Percentiles rank a stretch among this genome's conserved stretches.
Conservation (phyloP, 2,888 invertebrate species). For the Synanthedon formicaeformis region DNA sequence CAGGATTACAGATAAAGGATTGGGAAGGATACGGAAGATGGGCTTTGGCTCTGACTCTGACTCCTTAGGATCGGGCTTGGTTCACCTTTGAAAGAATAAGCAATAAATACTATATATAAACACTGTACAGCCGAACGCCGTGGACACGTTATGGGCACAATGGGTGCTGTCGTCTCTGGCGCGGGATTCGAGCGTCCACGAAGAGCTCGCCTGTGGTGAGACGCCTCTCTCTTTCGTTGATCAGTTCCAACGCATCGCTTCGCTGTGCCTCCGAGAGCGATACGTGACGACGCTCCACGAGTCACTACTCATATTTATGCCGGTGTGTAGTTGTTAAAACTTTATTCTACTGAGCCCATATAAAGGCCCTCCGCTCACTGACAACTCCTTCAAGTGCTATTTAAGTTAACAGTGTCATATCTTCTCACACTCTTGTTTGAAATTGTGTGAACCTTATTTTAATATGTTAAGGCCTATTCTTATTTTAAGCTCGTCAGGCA, state of each 20-base stretch:
- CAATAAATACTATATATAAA: not conserved
- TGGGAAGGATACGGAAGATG: not conserved
- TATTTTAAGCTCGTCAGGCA: no score
- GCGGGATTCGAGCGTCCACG: constrained; percentile 22
- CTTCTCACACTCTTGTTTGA: no score
- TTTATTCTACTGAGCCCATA: no score
- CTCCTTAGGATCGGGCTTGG: not conserved
- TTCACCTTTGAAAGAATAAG: not conserved
- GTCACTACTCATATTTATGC: constrained; percentile 78
- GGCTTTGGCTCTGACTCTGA: not conserved
- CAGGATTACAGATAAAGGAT: no score
- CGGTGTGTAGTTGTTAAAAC: constrained; percentile 42
- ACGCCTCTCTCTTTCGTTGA: constrained; percentile 34
- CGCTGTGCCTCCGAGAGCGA: constrained; percentile 63
- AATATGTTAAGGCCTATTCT: no score
- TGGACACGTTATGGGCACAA: constrained; percentile 72
- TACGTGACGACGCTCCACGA: constrained; percentile 73
- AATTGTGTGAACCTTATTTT: no score
- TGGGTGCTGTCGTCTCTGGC: constrained; percentile 63
- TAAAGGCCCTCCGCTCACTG: no score
- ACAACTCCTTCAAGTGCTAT: no score
- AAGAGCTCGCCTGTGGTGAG: constrained; percentile 26
- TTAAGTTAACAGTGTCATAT: no score
- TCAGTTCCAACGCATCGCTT: constrained; percentile 61
- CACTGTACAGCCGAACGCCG: constrained; percentile 68